Percentiles rank a stretch among this genome's conserved stretches.
phyloP scores from a whole-genome alignment of 2,888 invertebrate genomes.

The Phyto melanocephala region DNA sequence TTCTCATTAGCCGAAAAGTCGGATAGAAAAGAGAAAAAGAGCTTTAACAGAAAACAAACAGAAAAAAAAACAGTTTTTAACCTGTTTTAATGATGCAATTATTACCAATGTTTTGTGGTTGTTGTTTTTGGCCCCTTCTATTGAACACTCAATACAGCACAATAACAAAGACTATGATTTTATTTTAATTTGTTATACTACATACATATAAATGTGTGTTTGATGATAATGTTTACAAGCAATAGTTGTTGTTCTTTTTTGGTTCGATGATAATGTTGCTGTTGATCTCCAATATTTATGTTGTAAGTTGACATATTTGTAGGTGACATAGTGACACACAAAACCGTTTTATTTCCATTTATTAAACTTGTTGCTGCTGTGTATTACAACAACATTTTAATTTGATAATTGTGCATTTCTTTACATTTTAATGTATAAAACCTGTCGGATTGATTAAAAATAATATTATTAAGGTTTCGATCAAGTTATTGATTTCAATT shows the following conservation, averaged over 20 bases:
- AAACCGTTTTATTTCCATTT: not conserved
- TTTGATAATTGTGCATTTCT: not conserved
- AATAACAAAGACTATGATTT: not conserved
- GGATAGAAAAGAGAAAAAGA: not conserved
- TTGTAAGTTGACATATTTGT: not conserved
- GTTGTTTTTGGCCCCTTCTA: not conserved
- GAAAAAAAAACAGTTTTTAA: constrained; percentile 6
- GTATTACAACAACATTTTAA: not conserved
- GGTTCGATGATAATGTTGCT: not conserved
- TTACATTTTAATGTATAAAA: not conserved
- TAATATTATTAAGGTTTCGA: not conserved
- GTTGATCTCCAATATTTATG: not conserved
- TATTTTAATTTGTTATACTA: constrained; percentile 16
- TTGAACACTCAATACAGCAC: not conserved
- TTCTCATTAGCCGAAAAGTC: not conserved
- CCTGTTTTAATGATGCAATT: constrained; percentile 47
- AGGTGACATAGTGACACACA: constrained; percentile 25
- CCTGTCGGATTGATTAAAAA: not conserved
- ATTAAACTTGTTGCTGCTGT: not conserved
- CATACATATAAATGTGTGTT: too few species aligned
- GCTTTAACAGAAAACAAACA: not conserved
- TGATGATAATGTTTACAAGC: constrained; percentile 1
- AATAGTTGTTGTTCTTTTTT: not conserved
- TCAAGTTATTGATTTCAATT: not conserved
- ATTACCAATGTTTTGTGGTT: constrained; percentile 20